Percentiles rank a stretch among this genome's conserved stretches.
These are phyloP conservation scores for Pimephales promelas DNA, from an alignment of 2,113 vertebrate genomes.

Conservation along the genomic window DNA sequence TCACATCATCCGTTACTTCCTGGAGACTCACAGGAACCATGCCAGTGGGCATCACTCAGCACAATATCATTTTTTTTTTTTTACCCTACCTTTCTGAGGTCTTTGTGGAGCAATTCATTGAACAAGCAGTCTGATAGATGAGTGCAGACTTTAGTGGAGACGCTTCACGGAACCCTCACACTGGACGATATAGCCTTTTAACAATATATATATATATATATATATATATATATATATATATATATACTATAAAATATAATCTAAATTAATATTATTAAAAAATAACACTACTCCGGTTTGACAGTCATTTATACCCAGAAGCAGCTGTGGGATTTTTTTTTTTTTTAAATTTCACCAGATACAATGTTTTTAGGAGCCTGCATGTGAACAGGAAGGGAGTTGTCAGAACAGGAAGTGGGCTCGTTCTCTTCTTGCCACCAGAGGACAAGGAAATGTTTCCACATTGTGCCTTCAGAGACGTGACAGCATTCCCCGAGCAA, in stretches of 20 bases:
- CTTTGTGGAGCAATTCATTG: not conserved
- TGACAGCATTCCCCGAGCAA: not conserved
- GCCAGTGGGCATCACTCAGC: slow-evolving; percentile 13
- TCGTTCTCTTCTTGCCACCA: slow-evolving; percentile 11
- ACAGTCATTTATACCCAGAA: not conserved
- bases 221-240: too few relatives aligned
- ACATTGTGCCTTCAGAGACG: not conserved
- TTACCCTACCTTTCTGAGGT: not conserved
- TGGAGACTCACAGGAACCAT: not conserved
- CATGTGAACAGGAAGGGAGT: slow-evolving; percentile 47
- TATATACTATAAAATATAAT: not conserved
- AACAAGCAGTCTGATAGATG: slow-evolving; percentile 9
- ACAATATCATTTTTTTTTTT: not conserved
- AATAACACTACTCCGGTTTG: not conserved
- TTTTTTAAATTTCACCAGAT: not conserved
- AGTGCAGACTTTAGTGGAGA: not conserved
- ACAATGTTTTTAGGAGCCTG: not conserved
- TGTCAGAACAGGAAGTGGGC: slow-evolving; percentile 46
- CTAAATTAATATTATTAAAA: not conserved
- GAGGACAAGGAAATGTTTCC: slow-evolving; percentile 5
- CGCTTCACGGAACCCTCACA: not conserved
- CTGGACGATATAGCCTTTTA: not conserved
- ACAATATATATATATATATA: too few relatives aligned
- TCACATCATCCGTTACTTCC: not conserved
- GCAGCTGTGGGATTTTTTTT: not conserved